These are phyloP conservation scores for Gyrodactylus bullatarudis DNA, from an alignment of 1,140 invertebrate species.

Conservation along the genomic window DNA sequence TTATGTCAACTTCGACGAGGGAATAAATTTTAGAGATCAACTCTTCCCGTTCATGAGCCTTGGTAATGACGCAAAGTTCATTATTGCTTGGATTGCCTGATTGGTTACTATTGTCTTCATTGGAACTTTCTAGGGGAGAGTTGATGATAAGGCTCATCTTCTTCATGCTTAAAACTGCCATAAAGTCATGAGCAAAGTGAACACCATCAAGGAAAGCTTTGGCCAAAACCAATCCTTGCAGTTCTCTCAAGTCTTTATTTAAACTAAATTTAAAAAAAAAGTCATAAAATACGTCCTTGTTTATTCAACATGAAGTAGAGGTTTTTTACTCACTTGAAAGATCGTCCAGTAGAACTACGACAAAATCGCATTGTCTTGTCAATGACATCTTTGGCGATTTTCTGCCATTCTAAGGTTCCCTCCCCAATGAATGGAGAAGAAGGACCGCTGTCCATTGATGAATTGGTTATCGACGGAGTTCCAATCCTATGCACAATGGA, in stretches of 20 bases:
- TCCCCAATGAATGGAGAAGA: background rate
- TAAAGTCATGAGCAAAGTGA: background rate
- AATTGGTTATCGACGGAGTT: background rate
- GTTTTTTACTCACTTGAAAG: background rate
- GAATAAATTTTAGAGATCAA: background rate
- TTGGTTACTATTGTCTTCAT: background rate
- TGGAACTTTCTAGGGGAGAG: background rate
- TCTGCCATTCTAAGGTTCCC: background rate
- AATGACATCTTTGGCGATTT: background rate
- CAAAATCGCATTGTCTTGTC: background rate
- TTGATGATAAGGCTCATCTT: background rate
- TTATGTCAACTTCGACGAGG: background rate
- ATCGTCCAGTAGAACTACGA: background rate
- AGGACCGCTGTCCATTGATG: background rate
- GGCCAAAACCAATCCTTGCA: background rate
- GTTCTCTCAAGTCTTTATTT: background rate
- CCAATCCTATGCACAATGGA: background rate
- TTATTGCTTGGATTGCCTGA: background rate
- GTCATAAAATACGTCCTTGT: too few species aligned
- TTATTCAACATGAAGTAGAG: background rate
- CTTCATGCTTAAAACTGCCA: background rate
- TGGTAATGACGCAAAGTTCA: too few species aligned
- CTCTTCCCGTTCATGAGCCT: background rate
- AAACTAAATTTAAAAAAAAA: too few species aligned
- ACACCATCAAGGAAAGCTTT: background rate